These are phyloP conservation scores for Vulpes lagopus DNA, from an alignment of 2,113 vertebrate genomes.

Conservation along the genomic window DNA sequence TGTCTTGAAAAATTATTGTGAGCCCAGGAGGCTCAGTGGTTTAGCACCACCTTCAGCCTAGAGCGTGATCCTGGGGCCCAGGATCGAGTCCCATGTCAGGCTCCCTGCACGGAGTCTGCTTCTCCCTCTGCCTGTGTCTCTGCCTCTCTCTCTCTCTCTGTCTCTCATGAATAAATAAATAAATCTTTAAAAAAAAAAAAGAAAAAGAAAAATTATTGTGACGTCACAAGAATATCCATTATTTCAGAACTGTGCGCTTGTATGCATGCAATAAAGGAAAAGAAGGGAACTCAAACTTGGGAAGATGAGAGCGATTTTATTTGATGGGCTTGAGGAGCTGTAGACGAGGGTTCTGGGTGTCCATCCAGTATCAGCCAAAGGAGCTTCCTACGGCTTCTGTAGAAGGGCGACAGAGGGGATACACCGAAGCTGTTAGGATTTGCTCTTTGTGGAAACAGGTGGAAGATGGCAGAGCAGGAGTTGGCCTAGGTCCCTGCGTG, in stretches of 20 bases:
- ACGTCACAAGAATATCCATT: background rate
- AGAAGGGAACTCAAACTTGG: no score
- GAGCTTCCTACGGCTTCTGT: background rate
- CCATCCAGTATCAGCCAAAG: background rate
- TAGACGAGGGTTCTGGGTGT: background rate
- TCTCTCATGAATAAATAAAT: no score
- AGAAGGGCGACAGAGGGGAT: background rate
- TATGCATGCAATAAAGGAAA: background rate
- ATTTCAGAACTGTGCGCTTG: rapidly evolving
- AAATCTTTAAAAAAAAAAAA: no score
- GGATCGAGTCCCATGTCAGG: no score
- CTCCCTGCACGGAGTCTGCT: no score
- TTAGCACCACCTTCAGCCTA: no score
- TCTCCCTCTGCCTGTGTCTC: no score
- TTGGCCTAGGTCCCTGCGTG: background rate
- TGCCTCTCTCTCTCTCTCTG: no score
- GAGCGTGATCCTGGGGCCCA: no score
- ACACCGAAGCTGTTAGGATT: background rate
- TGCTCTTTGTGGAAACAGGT: background rate
- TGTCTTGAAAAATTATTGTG: background rate
- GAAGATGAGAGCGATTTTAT: no score
- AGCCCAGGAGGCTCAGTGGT: no score
- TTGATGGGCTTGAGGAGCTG: background rate
- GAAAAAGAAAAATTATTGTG: background rate
- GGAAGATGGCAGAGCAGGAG: rapidly evolving